Evolutionary conservation across 2,797 vertebrate genomes (phyloP).

Genomic region (Miichthys miiuy): DNA sequence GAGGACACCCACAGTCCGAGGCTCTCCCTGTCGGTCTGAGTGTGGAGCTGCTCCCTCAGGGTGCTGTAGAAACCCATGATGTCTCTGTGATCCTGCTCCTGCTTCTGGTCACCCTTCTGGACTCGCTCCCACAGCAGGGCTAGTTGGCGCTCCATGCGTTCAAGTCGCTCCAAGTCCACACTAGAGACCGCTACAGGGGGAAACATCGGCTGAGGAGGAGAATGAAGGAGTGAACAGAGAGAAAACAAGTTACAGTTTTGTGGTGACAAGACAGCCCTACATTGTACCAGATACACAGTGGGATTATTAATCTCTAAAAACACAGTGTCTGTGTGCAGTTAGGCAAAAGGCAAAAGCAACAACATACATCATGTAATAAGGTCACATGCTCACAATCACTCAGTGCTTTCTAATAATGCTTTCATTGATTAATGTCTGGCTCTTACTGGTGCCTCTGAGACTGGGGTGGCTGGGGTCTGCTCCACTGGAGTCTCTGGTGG

Average conservation of each 20-base stretch:
- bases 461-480: conserved; percentile 55
- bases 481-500: conserved; percentile 63
- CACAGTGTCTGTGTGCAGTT: neutral
- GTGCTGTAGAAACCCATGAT: conserved; percentile 81
- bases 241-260: neutral
- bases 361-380: neutral
- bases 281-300: neutral
- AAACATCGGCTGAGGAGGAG: conserved; percentile 47
- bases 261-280: neutral
- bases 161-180: conserved; percentile 80
- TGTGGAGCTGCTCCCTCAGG: conserved; percentile 86
- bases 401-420: neutral
- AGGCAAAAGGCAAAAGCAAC: neutral
- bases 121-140: conserved; percentile 84
- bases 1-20: conserved; percentile 83
- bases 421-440: neutral
- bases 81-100: conserved; percentile 78
- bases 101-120: conserved; percentile 76
- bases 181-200: conserved; percentile 50
- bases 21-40: conserved; percentile 81
- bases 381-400: neutral
- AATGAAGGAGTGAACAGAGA: neutral
- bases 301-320: neutral
- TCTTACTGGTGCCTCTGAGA: conserved; percentile 74
- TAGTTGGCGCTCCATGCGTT: conserved; percentile 86